Percentiles rank a stretch among this genome's conserved stretches.
Conservation (phyloP, 2,113 vertebrate genomes). For the Sylvietta virens region DNA sequence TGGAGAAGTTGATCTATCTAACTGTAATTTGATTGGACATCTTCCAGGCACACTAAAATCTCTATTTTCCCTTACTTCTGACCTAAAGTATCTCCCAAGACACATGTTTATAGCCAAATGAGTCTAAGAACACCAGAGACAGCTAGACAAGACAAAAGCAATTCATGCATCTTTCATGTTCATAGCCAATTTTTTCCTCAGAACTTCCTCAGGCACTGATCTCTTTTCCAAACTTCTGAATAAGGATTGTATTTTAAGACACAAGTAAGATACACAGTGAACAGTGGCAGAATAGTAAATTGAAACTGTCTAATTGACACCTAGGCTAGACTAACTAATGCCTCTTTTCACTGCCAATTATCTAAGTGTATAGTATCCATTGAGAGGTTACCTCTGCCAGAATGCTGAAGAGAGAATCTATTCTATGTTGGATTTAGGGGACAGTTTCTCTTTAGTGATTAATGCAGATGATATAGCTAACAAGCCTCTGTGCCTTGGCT, state of each 20-base stretch:
- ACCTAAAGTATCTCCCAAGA: neutral
- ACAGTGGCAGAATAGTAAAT: neutral
- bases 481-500: neutral
- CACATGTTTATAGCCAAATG: neutral
- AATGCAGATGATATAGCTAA: neutral
- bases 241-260: neutral
- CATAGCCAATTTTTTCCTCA: neutral
- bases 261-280: neutral
- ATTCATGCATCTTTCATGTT: neutral
- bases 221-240: neutral
- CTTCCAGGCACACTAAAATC: neutral
- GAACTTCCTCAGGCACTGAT: neutral
- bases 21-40: neutral
- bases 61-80: constrained; percentile 38
- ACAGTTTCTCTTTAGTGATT: neutral
- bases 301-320: neutral
- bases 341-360: neutral
- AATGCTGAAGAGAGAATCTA: neutral
- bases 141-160: neutral
- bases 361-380: neutral
- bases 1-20: neutral
- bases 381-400: neutral
- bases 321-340: neutral
- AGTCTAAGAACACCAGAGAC: neutral
- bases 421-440: neutral